Evolutionary conservation across 2,797 vertebrate species (phyloP).

Genomic region (Phalanger gymnotis): DNA sequence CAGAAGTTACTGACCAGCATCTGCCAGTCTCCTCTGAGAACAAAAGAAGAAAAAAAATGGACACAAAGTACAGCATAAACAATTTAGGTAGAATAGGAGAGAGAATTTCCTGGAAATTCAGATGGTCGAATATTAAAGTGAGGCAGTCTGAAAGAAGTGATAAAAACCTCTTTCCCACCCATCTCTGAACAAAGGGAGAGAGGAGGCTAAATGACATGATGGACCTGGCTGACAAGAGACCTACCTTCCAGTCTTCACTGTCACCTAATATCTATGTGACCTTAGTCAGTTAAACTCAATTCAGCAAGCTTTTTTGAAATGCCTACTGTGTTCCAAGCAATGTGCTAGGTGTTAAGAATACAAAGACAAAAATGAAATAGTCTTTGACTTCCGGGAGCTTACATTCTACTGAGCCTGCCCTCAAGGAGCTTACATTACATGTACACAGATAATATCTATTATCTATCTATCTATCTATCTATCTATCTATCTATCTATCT

Average conservation of each 20-base stretch:
- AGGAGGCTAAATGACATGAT: background rate
- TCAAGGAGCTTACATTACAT: background rate
- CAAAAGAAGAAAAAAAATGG: background rate
- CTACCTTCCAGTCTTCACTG: background rate
- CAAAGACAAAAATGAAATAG: background rate
- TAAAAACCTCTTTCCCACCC: background rate
- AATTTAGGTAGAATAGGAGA: background rate
- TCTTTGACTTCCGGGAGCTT: background rate
- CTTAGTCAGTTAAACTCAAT: background rate
- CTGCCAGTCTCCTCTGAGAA: background rate
- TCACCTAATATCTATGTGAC: background rate
- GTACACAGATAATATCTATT: background rate
- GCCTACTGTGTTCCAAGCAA: background rate
- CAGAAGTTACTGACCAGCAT: background rate
- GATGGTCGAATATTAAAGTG: background rate
- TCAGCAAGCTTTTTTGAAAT: background rate
- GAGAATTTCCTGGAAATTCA: background rate
- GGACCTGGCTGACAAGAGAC: background rate
- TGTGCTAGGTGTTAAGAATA: background rate
- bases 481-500: no score
- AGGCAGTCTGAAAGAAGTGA: background rate
- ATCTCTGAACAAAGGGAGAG: background rate
- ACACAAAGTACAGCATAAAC: background rate
- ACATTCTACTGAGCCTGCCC: no score
- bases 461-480: no score